Base-by-base conservation (phyloP, 2,113 vertebrate species). In the Sander vitreus region DNA sequence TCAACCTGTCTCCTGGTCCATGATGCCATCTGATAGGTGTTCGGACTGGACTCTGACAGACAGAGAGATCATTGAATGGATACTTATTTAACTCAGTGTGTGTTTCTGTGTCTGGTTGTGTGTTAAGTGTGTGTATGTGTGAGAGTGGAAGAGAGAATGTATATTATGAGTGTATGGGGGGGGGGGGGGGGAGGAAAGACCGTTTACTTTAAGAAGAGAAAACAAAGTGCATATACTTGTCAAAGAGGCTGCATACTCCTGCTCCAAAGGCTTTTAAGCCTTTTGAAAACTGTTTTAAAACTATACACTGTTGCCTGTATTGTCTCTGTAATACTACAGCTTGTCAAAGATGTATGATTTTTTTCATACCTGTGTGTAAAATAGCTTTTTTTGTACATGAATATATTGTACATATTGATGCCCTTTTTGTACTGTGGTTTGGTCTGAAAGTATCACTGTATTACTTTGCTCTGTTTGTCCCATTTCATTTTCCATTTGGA, bases 321-420 rank as follows among this genome's bases (percentile, higher is more conserved):
- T 86, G 88, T 89, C 66, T 93, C 76, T 92, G 90, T 93, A 88
- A 91, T 88, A 77, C 78, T 92, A 73, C 90, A 89, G 90, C 87
- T 89, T 94, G 85, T 94, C 73, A 85, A 92, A 93, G 92, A 89
- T 94, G 93, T 93, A 91, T 93, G 92, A 89, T 93, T 94, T 92
- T 91, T 93, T 88, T 92, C 90, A 93, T 93, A 93, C 75, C 39
- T 88, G 58, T 19, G 66, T 96, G 95, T 95, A 95, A 94, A 93
- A 91, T 93, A 90, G 69, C 78, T 81, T 88, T 91, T 33, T 82
- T 90, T 96, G 95, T 96, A 95, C 85, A 95, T 94, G 89, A 85
- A 88, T 90, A 92, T 92, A 86, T 83, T 96, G 95, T 96, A 95
- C 86, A 95, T 95, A 95, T 92, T 81, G 89, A 86, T 88, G 84